phyloP scores from a whole-genome alignment of 2,888 invertebrate species.

The Drosophila yooni region DNA sequence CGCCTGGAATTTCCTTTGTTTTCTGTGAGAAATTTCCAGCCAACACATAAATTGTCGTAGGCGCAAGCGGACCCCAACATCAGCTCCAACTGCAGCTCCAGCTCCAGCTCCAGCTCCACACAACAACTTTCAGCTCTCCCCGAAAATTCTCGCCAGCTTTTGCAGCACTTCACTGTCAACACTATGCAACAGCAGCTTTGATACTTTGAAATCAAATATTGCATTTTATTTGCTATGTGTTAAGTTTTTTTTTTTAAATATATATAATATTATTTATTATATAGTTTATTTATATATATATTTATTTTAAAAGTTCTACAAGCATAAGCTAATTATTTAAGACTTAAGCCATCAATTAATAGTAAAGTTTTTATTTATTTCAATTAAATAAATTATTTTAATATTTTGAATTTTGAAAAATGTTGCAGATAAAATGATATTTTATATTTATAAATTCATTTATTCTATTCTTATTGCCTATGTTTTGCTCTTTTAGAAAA shows the following conservation, averaged over 20 bases:
- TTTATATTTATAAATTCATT: too few relatives aligned
- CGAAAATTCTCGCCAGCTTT: conserved; percentile 30
- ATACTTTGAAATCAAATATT: not conserved
- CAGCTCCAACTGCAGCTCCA: conserved; percentile 17
- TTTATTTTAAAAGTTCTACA: not conserved
- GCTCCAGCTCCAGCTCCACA: conserved; percentile 10
- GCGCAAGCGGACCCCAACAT: conserved; percentile 58
- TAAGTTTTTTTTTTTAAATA: not conserved
- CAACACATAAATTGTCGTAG: conserved; percentile 80
- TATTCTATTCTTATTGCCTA: too few relatives aligned
- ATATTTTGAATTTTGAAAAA: too few relatives aligned
- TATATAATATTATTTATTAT: not conserved
- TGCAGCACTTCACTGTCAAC: conserved; percentile 30
- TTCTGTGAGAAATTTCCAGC: conserved; percentile 80
- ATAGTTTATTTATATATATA: not conserved
- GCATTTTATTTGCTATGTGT: not conserved
- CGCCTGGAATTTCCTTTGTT: conserved; percentile 83
- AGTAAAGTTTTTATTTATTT: not conserved
- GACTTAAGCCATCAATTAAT: not conserved
- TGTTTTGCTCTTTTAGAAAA: not conserved
- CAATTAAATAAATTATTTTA: not conserved
- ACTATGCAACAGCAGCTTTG: conserved; percentile 37
- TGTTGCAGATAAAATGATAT: too few relatives aligned
- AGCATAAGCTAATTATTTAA: not conserved
- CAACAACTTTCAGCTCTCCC: conserved; percentile 45